Evolutionary conservation across 2,888 invertebrate genomes (phyloP).

Genomic region (Cosmorhoe ocellata): DNA sequence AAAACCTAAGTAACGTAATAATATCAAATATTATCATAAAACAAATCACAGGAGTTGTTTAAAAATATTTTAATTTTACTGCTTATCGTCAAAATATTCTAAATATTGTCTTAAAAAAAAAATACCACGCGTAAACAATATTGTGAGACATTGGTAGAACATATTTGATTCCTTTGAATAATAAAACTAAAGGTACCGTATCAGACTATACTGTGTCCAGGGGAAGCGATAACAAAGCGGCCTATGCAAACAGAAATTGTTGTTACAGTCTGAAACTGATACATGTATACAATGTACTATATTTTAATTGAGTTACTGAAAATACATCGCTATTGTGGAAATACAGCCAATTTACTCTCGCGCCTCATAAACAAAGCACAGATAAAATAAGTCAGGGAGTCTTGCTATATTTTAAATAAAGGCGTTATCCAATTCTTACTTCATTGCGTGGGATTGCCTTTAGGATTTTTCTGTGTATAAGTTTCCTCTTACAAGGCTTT

Average conservation of each 20-base stretch:
- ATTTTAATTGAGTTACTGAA: slow-evolving; percentile 45
- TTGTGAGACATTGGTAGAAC: too few species aligned
- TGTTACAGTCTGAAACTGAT: slow-evolving; percentile 60
- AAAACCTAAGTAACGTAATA: too few species aligned
- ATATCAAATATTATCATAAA: too few species aligned
- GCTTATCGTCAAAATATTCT: too few species aligned
- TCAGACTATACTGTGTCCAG: slow-evolving; percentile 42
- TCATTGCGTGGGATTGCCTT: too few species aligned
- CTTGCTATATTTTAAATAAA: slow-evolving; percentile 1
- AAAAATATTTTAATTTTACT: too few species aligned
- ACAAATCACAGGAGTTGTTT: too few species aligned
- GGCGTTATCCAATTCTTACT: background rate
- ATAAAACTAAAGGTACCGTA: background rate
- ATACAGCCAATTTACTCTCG: background rate
- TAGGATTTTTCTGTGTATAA: too few species aligned
- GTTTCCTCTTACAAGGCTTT: too few species aligned
- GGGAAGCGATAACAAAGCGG: slow-evolving; percentile 58
- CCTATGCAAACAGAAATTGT: slow-evolving; percentile 50
- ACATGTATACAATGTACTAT: slow-evolving; percentile 42
- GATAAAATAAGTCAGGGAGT: background rate
- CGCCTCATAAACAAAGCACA: slow-evolving; percentile 2
- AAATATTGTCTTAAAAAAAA: too few species aligned
- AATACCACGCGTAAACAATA: too few species aligned
- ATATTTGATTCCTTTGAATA: too few species aligned
- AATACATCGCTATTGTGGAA: slow-evolving; percentile 8